Percentiles rank a stretch among this genome's conserved stretches.
Conservation (phyloP, 2,888 invertebrate species). For the Germaria angustata region DNA sequence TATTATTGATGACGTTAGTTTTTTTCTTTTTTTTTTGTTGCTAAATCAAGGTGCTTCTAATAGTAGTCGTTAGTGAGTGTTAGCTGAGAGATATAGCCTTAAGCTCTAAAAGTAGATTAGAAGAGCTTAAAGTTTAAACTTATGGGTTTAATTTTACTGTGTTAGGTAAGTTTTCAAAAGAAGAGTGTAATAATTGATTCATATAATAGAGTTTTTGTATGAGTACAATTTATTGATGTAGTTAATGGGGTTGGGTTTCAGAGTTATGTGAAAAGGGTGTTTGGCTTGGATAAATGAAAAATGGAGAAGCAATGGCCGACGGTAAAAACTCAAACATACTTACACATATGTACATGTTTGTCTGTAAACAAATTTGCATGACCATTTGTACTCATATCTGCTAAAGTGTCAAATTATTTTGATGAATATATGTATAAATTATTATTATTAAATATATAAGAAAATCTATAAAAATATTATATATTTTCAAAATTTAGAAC, state of each 20-base stretch:
- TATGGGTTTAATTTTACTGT: neutral
- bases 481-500: too few species aligned
- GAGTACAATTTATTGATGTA: neutral
- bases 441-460: too few species aligned
- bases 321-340: neutral
- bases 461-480: too few species aligned
- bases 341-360: neutral
- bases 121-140: constrained; percentile 24
- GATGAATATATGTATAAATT: too few species aligned
- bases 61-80: neutral
- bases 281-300: constrained; percentile 47
- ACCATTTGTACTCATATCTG: too few species aligned
- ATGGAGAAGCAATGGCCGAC: constrained; percentile 42
- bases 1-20: neutral
- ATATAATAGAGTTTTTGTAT: too few species aligned
- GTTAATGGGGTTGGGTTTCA: constrained; percentile 54
- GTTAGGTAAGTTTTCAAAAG: neutral
- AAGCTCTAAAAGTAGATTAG: constrained; percentile 33
- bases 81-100: neutral
- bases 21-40: neutral
- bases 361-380: too few species aligned
- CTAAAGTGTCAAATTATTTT: too few species aligned
- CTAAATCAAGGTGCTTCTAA: constrained; percentile 19
- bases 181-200: neutral
- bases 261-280: constrained; percentile 12